phyloP scores from a whole-genome alignment of 2,113 vertebrate genomes.

The Leptobrachium ailaonicum region DNA sequence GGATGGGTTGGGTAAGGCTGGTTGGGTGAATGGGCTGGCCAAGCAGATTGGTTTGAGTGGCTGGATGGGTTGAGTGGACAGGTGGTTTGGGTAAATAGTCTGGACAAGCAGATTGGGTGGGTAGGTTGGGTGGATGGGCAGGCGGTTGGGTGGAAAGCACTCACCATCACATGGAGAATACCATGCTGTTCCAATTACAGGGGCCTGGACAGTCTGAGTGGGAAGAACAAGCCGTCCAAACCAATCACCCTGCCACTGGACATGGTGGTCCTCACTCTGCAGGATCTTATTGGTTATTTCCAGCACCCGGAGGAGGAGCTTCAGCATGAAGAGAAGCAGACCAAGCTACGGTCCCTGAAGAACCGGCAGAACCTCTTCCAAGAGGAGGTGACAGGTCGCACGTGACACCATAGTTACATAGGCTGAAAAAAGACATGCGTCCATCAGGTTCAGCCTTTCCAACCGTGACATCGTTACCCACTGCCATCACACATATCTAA shows the following conservation, averaged over 20 bases:
- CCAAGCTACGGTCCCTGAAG: conserved; percentile 85
- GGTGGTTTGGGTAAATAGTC: too few species aligned
- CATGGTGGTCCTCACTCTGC: conserved; percentile 82
- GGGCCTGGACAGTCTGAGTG: conserved; percentile 81
- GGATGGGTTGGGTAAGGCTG: too few species aligned
- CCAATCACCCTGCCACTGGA: conserved; percentile 77
- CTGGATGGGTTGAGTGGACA: too few species aligned
- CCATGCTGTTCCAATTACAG: conserved; percentile 56
- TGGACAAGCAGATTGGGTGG: too few species aligned
- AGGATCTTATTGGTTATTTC: conserved; percentile 91
- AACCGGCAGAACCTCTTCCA: conserved; percentile 92
- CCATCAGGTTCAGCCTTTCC: too few species aligned
- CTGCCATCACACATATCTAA: too few species aligned
- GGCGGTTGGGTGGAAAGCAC: not conserved
- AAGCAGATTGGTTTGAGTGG: too few species aligned
- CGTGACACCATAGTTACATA: too few species aligned
- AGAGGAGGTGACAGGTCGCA: conserved; percentile 74
- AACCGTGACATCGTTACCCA: too few species aligned
- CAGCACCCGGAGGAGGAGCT: conserved; percentile 85
- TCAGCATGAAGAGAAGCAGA: conserved; percentile 90
- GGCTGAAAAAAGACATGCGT: too few species aligned
- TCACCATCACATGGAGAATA: not conserved
- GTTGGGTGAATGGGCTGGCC: too few species aligned
- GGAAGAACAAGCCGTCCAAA: conserved; percentile 74
- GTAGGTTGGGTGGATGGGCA: too few species aligned